Percentiles rank a stretch among this genome's conserved stretches.
These are phyloP conservation scores for Nineta flava DNA, from an alignment of 2,888 invertebrate genomes.

Conservation along the genomic window DNA sequence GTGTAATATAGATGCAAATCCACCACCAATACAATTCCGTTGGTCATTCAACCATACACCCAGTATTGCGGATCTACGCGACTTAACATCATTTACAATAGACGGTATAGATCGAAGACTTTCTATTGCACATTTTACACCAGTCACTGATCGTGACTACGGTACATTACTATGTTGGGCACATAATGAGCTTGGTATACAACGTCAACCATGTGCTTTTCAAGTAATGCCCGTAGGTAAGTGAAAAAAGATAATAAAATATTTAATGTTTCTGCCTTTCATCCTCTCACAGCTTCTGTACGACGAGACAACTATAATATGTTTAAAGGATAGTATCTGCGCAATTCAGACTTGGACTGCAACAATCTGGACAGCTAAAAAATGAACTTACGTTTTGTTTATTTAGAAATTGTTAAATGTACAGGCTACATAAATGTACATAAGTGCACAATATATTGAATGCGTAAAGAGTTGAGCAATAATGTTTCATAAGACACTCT, in stretches of 20 bases:
- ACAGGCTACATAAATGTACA: no score
- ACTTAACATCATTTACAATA: conserved; percentile 26
- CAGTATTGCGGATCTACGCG: conserved; percentile 23
- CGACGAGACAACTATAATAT: no score
- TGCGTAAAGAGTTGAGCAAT: no score
- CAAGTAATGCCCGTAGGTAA: conserved; percentile 6
- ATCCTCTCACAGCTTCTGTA: no score
- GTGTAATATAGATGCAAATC: conserved; percentile 52
- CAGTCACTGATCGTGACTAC: conserved; percentile 47
- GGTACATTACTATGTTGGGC: conserved; percentile 68
- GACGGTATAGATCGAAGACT: conserved; percentile 23
- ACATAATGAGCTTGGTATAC: conserved; percentile 48
- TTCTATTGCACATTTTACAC: conserved; percentile 31
- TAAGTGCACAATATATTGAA: no score
- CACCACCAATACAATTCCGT: conserved; percentile 41
- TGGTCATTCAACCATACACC: conserved; percentile 55
- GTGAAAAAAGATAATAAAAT: neutral
- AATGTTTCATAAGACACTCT: no score
- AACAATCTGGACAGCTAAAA: no score
- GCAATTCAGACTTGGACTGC: no score
- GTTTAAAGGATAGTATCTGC: no score
- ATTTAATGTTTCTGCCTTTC: no score
- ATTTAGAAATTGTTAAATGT: no score
- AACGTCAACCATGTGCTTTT: conserved; percentile 18
- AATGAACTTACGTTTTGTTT: no score